These are phyloP conservation scores for Meteorus sp. DNA, from an alignment of 1,140 invertebrate genomes.

Conservation along the genomic window DNA sequence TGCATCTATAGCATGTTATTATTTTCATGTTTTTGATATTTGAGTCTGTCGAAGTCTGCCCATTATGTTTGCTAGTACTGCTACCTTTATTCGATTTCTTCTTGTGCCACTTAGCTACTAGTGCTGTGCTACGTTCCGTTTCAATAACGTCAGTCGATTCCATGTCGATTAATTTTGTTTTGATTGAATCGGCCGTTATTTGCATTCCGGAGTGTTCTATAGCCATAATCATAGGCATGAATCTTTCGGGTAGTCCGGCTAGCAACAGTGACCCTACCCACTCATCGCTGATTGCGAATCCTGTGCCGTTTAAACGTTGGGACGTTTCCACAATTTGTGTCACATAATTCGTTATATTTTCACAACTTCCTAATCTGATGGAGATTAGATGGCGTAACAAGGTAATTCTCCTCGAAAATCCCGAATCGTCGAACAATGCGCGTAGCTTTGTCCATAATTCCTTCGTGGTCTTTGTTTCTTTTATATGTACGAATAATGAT, in stretches of 20 bases:
- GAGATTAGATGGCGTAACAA: background rate
- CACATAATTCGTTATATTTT: background rate
- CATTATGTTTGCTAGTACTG: background rate
- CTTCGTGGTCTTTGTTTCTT: too few relatives aligned
- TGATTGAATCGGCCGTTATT: slow-evolving; percentile 31
- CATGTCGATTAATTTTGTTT: slow-evolving; percentile 25
- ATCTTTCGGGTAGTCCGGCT: slow-evolving; percentile 13
- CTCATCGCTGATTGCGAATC: slow-evolving; percentile 11
- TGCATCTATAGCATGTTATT: background rate
- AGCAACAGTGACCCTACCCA: slow-evolving; percentile 20
- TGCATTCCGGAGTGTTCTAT: too few relatives aligned
- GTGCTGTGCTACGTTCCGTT: too few relatives aligned
- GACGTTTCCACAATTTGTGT: slow-evolving; percentile 7
- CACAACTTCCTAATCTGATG: background rate
- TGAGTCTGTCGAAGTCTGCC: too few relatives aligned
- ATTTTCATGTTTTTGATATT: too few relatives aligned
- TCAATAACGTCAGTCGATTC: background rate
- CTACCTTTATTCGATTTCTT: background rate
- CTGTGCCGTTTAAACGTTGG: background rate
- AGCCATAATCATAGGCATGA: slow-evolving; percentile 15
- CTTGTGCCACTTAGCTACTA: background rate
- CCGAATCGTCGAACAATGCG: slow-evolving; percentile 29
- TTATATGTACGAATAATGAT: too few relatives aligned
- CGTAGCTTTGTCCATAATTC: slow-evolving; percentile 39
- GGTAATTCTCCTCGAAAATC: slow-evolving; percentile 7